Base-by-base conservation (phyloP, 2,113 vertebrate genomes). In the Nothoprocta perdicaria region DNA sequence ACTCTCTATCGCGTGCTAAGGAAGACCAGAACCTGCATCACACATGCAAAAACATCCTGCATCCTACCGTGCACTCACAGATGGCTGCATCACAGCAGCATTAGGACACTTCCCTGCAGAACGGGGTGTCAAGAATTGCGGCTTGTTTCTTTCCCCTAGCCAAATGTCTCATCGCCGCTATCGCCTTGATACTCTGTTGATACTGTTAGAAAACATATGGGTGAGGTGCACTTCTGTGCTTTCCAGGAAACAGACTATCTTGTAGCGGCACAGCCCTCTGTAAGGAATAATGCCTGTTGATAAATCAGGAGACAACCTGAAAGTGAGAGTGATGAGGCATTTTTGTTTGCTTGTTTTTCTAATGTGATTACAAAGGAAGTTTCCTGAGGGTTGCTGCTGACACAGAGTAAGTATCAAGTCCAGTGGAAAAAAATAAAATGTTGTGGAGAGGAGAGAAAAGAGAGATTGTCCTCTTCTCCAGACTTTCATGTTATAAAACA, bases 1-100 rank as follows among this genome's bases (percentile, higher is more conserved):
- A 60, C 29, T 16, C 3, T 31, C 6, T 53, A 18, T 22, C 15
- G 27, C 2, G 38, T 66, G 29, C 10, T 89, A 19, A 40, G 3
- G 29, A 38, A 55, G 38, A 35, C 7, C 40, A 27, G 7, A 73
- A 77, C 18, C 9, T 77, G 9, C 17, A 26, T 76, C 63, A 10
- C 1, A 1, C 31, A 29, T 8, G 29, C 15, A 50, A 8, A 2
- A 2, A 9, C 41, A n/a, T 1, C 6, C 33, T 65, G 16, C 5
- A 27, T n/a, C 17, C 26, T 40, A 17, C 18, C 65, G 12, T 26
- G 14, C 73, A 5, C 13, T 22, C 27, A 65, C 35, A 84, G 19
- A 9, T 18, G 2, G 9, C 26, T 53, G 8, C 31, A 11, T 27
- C 1, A 1, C 14, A 35, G 31, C 31, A 77, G 9, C 14, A 27